Percentiles rank a stretch among this genome's conserved stretches.
Conservation (phyloP, 2,888 invertebrate genomes). For the Acanthosepion pharaonis region DNA sequence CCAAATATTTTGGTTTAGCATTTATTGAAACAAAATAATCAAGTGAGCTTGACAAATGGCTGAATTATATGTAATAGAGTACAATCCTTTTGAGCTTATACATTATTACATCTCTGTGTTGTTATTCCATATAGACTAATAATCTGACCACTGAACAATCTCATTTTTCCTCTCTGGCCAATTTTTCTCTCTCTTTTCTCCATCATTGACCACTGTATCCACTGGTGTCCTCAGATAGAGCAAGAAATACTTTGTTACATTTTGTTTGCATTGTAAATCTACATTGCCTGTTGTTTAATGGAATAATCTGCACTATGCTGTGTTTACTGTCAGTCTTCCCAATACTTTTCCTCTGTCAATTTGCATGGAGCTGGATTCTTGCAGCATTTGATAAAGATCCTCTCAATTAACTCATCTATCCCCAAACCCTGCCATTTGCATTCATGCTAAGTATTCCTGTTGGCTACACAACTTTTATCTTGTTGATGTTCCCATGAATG, state of each 20-base stretch:
- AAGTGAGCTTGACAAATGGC: too few species aligned
- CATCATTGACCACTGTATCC: background rate
- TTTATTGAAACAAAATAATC: too few species aligned
- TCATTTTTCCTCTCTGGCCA: background rate
- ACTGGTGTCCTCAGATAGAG: background rate
- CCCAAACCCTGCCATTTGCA: background rate
- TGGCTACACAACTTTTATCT: constrained; percentile 33
- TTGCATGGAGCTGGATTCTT: background rate
- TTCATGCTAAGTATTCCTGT: background rate
- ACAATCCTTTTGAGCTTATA: too few species aligned
- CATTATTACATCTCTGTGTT: background rate
- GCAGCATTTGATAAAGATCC: background rate
- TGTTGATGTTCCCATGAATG: background rate
- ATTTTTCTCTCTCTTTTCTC: background rate
- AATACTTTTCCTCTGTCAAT: background rate
- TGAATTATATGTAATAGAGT: too few species aligned
- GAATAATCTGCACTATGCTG: background rate
- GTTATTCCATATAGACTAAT: background rate
- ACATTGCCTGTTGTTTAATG: background rate
- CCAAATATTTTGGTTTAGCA: too few species aligned
- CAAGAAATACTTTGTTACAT: background rate
- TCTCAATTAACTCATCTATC: background rate
- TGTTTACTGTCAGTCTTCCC: background rate
- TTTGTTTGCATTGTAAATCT: background rate
- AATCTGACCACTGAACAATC: background rate